Percentiles rank a stretch among this genome's conserved stretches.
Evolutionary conservation across 2,888 invertebrate genomes (phyloP).

Genomic region (Epirrhoe tristata): DNA sequence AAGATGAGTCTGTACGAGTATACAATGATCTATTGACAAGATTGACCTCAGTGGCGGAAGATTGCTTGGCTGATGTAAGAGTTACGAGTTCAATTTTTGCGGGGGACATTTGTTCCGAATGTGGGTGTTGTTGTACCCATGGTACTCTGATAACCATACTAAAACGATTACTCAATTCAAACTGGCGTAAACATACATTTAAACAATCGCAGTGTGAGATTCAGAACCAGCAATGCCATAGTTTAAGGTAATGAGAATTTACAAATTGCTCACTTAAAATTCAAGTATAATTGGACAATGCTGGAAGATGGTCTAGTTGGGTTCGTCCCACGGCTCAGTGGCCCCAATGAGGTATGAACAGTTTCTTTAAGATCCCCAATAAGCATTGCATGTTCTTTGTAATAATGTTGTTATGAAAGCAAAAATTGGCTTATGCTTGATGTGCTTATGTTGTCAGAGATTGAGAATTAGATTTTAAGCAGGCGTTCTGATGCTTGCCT

Average conservation of each 20-base stretch:
- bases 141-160: neutral
- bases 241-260: slow-evolving; percentile 31
- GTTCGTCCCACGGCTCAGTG: slow-evolving; percentile 59
- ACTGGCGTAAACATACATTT: neutral
- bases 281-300: slow-evolving; percentile 53
- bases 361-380: slow-evolving; percentile 34
- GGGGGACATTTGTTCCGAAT: too few relatives aligned
- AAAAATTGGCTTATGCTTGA: neutral
- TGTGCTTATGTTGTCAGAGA: neutral
- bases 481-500: too few relatives aligned
- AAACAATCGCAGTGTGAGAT: slow-evolving; percentile 16
- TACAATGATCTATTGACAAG: neutral
- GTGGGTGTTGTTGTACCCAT: too few relatives aligned
- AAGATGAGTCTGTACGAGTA: neutral
- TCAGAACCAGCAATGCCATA: slow-evolving; percentile 8
- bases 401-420: neutral
- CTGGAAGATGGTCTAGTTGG: slow-evolving; percentile 35
- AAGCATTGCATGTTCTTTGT: slow-evolving; percentile 52
- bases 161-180: neutral
- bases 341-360: slow-evolving; percentile 66
- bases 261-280: slow-evolving; percentile 44
- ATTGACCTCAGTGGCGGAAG: too few relatives aligned
- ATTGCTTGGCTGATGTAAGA: too few relatives aligned
- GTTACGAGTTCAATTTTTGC: too few relatives aligned
- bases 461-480: too few relatives aligned